phyloP scores from a whole-genome alignment of 1,140 invertebrate species.

The Fopius arisanus region DNA sequence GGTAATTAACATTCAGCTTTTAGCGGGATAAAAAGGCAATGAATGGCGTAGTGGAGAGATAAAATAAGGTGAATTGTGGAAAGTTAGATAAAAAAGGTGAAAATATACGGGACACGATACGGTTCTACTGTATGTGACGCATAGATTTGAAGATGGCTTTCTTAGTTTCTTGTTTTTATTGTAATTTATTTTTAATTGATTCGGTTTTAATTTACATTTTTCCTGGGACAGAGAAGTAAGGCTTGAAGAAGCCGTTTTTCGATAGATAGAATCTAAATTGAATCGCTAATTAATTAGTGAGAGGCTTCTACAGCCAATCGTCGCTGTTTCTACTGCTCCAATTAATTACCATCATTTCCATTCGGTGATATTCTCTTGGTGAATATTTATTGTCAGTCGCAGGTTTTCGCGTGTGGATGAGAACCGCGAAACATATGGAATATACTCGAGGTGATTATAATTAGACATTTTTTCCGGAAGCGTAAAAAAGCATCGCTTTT shows the following conservation, averaged over 20 bases:
- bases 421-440: conserved; percentile 5
- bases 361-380: conserved; percentile 7
- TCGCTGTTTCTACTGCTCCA: conserved; percentile 31
- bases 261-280: conserved; percentile 50
- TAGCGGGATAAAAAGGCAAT: background rate
- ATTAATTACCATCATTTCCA: conserved; percentile 42
- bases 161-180: no score
- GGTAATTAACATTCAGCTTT: conserved; percentile 45
- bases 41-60: background rate
- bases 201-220: no score
- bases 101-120: background rate
- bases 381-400: background rate
- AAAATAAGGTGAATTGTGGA: conserved; percentile 15
- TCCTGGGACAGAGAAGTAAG: background rate
- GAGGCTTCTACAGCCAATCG: conserved; percentile 18
- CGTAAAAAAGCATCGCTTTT: no score
- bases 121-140: background rate
- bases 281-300: conserved; percentile 49
- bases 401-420: background rate
- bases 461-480: background rate
- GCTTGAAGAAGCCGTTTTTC: background rate
- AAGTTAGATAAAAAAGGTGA: conserved; percentile 17
- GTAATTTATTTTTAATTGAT: no score
- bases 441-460: background rate
- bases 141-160: background rate